These are phyloP conservation scores for Leucoma salicis DNA, from an alignment of 2,888 invertebrate species.

Conservation along the genomic window DNA sequence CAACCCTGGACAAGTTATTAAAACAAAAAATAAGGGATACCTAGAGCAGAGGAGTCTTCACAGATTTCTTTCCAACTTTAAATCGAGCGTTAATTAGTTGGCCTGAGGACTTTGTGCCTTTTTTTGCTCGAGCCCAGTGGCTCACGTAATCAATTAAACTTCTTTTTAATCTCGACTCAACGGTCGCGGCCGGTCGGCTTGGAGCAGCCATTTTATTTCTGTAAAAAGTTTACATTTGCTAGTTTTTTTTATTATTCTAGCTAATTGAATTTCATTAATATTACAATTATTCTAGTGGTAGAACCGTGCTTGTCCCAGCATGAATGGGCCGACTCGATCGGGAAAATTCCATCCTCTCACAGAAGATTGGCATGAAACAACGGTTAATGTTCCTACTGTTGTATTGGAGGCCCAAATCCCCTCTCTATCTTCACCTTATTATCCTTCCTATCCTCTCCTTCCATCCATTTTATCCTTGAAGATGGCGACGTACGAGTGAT, in stretches of 20 bases:
- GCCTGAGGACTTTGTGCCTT: slow-evolving; percentile 40
- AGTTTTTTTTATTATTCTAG: neutral
- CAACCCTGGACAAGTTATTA: slow-evolving; percentile 12
- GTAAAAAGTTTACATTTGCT: slow-evolving; percentile 15
- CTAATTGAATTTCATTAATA: no score
- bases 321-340: no score
- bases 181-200: slow-evolving; percentile 22
- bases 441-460: no score
- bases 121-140: slow-evolving; percentile 38
- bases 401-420: no score
- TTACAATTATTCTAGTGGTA: no score
- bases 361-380: no score
- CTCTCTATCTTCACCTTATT: no score
- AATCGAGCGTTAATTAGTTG: slow-evolving; percentile 57
- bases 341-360: no score
- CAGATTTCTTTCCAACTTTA: slow-evolving; percentile 50
- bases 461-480: no score
- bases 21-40: slow-evolving; percentile 19
- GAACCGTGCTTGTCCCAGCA: no score
- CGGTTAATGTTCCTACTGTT: no score
- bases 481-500: no score
- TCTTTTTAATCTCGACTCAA: slow-evolving; percentile 44
- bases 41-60: slow-evolving; percentile 35
- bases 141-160: slow-evolving; percentile 52
- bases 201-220: slow-evolving; percentile 33